Evolutionary conservation across 2,113 vertebrate species (phyloP).

Genomic region (Nyctibius bracteatus): DNA sequence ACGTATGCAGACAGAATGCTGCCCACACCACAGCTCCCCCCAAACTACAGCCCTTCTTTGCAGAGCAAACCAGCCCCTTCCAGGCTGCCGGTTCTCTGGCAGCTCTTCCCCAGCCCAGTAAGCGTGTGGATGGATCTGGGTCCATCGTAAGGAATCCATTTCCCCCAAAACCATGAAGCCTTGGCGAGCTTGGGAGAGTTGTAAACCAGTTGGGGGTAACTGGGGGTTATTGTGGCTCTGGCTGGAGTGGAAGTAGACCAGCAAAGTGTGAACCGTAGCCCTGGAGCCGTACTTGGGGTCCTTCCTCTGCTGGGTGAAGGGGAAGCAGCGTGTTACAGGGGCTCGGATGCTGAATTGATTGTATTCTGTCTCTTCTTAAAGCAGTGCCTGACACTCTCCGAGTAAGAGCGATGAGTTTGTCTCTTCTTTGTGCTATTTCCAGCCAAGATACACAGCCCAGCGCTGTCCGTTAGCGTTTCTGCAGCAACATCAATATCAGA

Average conservation of each 20-base stretch:
- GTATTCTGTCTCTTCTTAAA: not conserved
- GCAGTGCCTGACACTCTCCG: not conserved
- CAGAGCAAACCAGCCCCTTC: not conserved
- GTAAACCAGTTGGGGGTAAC: not conserved
- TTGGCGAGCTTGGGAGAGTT: not conserved
- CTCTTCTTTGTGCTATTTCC: not conserved
- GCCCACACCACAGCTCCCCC: not conserved
- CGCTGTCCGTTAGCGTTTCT: not conserved
- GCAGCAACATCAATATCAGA: not conserved
- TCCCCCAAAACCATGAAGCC: not conserved
- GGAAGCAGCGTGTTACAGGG: not conserved
- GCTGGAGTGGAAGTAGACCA: not conserved
- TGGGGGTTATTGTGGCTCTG: not conserved
- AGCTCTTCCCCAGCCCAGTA: not conserved
- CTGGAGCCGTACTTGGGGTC: accelerated
- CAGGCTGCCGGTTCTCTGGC: not conserved
- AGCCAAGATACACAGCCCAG: not conserved
- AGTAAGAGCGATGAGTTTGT: not conserved
- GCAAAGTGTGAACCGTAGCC: not conserved
- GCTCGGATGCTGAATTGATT: not conserved
- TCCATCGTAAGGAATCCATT: not conserved
- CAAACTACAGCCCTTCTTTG: not conserved
- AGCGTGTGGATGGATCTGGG: not conserved
- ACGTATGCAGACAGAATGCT: not conserved
- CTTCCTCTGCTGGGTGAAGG: not conserved